Evolutionary conservation across 37 sponge, comb jelly and placozoan species (phyloP).

Genomic region (Mnemiopsis leidyi): DNA sequence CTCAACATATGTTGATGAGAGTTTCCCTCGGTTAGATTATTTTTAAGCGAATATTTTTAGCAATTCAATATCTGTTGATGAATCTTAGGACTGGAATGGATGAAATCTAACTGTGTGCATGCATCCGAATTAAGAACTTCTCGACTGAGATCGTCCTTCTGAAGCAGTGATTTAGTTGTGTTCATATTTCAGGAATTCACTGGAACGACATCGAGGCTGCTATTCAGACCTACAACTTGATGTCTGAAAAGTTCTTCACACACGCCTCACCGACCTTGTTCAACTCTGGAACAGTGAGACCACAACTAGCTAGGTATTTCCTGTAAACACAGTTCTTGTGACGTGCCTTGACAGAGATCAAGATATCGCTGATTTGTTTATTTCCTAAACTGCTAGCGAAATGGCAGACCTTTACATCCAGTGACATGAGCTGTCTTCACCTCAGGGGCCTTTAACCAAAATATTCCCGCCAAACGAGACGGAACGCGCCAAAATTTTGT

Average conservation of each 20-base stretch:
- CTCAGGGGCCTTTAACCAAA: background rate
- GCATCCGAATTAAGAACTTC: no score
- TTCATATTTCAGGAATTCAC: conserved; percentile 71
- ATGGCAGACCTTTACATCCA: no score
- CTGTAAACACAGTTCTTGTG: no score
- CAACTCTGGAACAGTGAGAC: conserved; percentile 96
- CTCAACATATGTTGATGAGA: conserved; percentile 99
- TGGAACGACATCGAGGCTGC: conserved; percentile 81
- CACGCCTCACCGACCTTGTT: conserved; percentile 99
- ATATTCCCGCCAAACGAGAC: background rate
- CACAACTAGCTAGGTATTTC: conserved; percentile 74
- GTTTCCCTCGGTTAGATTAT: conserved; percentile 89
- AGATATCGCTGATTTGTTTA: no score
- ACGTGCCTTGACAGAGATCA: no score
- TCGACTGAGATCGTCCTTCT: no score
- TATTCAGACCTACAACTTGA: conserved; percentile 93
- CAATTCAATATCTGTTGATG: no score
- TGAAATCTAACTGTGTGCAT: no score
- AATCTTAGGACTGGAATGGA: no score
- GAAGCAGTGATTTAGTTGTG: no score
- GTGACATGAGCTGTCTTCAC: background rate
- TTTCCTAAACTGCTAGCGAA: no score
- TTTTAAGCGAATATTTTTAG: no score
- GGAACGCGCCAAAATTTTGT: conserved; percentile 23
- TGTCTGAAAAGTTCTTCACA: conserved; percentile 99